Evolutionary conservation across 1,140 invertebrate genomes (phyloP).

Genomic region (Prorops nasuta): DNA sequence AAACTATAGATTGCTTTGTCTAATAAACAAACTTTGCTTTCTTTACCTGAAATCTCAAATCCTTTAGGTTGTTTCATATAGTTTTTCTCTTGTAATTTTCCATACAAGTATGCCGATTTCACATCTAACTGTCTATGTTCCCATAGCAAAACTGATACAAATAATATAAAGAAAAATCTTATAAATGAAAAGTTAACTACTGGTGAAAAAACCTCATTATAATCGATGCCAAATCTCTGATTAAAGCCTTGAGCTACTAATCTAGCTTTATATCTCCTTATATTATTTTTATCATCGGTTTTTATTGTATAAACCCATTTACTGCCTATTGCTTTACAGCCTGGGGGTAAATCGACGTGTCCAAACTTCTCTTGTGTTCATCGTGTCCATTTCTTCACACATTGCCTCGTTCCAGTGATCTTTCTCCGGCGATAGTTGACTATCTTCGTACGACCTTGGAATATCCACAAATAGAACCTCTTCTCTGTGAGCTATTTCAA

Average conservation of each 20-base stretch:
- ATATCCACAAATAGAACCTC: not conserved
- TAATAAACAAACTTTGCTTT: conserved; percentile 29
- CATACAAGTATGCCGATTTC: not conserved
- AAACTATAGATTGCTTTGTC: conserved; percentile 42
- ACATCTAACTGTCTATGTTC: conserved; percentile 4
- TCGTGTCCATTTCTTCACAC: not conserved
- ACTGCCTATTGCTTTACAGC: not conserved
- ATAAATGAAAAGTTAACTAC: not conserved
- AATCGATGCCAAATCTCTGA: conserved; percentile 1
- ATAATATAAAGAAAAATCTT: conserved; percentile 1
- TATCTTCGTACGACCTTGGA: not conserved
- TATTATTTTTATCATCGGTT: not conserved
- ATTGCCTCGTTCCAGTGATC: conserved; percentile 5
- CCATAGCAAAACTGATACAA: not conserved
- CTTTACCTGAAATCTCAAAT: not conserved
- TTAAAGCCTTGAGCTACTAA: conserved; percentile 3
- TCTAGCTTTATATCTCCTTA: not conserved
- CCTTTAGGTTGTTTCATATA: not conserved
- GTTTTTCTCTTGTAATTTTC: not conserved
- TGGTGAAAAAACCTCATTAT: conserved; percentile 1
- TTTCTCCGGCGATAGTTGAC: conserved; percentile 1
- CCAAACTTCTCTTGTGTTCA: not conserved
- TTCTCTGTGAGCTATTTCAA: not conserved
- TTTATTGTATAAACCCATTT: conserved; percentile 4
- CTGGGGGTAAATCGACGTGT: not conserved